Evolutionary conservation across 2,888 invertebrate species (phyloP), one percentile per base, ranked within the genome.

Genomic region (Conistra vaccinii): DNA sequence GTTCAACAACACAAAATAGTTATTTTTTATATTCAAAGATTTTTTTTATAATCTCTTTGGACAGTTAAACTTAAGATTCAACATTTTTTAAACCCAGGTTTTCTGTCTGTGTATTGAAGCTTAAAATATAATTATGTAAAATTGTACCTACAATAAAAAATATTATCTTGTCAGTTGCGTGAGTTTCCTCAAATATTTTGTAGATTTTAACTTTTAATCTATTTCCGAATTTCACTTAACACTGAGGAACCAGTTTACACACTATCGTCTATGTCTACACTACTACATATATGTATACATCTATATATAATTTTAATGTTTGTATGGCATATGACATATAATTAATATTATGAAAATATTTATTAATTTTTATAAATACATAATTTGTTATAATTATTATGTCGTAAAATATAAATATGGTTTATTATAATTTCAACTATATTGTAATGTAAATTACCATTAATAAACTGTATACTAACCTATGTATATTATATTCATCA

Each of bases 221-320:
- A 86, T 85, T 84, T 86, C 85, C 87, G 89, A 91, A 91, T 91
- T 91, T 90, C 90, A 88, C 89, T 83, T 78, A 85, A 87, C 87
- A 88, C 81, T 63, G 83, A 84, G 85, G 87, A 89, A 89, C 89
- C 91, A 91, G 88, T 91, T 90, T 87, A 88, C 86, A 91, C 85
- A 87, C 88, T 86, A 84, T 81, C 84, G 81, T 73, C 83, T 85
- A 87, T 85, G 61, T 86, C 87, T 88, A 88, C 87, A 84, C 83
- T 88, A 61, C 72, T 85, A 77, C 66, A 67, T 86, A 84, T 89
- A 90, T 84, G 85, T 82, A 87, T 83, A 85, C 87, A 76, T 84
- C 79, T 88, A 87, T 84, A 76, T 85, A 86, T 86, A 84, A 85
- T 84, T 90, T 87, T 71, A 76, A 81, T 83, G 86, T 89, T 87